phyloP scores from a whole-genome alignment of 2,797 vertebrate genomes.

The Sebastes reedi region DNA sequence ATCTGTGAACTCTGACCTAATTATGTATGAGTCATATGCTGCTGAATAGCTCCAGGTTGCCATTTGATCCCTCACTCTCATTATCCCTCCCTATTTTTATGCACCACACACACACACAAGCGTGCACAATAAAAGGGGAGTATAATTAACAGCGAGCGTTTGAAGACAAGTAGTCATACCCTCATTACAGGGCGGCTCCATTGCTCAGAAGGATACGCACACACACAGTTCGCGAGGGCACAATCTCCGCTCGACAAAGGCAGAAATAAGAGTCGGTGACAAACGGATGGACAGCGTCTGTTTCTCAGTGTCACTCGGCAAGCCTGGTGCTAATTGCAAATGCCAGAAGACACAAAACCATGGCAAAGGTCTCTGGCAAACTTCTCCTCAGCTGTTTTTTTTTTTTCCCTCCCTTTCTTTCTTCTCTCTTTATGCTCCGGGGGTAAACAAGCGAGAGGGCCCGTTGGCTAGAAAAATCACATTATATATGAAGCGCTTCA shows the following conservation, averaged over 20 bases:
- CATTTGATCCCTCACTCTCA: conserved; percentile 30
- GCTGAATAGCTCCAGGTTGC: conserved; percentile 30
- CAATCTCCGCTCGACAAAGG: conserved; percentile 53
- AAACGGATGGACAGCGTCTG: conserved; percentile 76
- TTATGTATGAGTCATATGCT: conserved; percentile 16
- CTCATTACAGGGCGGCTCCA: conserved; percentile 62
- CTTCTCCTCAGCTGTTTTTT: conserved; percentile 39
- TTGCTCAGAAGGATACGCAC: conserved; percentile 27
- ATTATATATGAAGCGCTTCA: conserved; percentile 70
- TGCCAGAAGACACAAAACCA: conserved; percentile 72
- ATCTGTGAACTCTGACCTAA: conserved; percentile 24
- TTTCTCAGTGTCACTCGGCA: conserved; percentile 65
- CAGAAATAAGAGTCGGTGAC: conserved; percentile 62
- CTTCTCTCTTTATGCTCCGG: conserved; percentile 61
- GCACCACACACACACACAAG: background rate
- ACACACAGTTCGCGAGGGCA: conserved; percentile 21
- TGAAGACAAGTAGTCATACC: conserved; percentile 60
- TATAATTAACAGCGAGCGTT: conserved; percentile 62
- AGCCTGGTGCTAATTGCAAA: conserved; percentile 78
- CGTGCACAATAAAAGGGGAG: conserved; percentile 34
- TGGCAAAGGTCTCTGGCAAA: conserved; percentile 75
- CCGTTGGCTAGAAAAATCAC: conserved; percentile 67
- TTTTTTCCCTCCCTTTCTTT: background rate
- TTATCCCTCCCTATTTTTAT: conserved; percentile 16
- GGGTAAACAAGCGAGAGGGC: conserved; percentile 79